Conservation (phyloP, 92 coral and sea anemone species). For the Epizoanthus stellaris region DNA sequence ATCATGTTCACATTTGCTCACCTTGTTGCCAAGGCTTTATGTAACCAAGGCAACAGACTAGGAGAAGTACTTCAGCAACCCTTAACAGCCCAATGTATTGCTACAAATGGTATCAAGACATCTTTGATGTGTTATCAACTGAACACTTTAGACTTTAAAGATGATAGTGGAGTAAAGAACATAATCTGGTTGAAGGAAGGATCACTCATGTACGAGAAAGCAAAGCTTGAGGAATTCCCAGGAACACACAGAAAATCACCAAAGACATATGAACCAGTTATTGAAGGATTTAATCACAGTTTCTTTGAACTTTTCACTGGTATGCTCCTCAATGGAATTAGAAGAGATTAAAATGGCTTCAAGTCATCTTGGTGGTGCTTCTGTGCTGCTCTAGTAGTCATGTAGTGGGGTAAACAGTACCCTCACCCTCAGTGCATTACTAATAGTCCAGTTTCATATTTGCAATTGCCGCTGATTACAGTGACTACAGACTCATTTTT, state of each 20-base stretch:
- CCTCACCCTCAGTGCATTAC: no score
- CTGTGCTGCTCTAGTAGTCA: no score
- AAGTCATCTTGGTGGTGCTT: no score
- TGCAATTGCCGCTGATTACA: no score
- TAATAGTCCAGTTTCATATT: no score
- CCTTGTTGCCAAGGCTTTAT: slow-evolving; percentile 83
- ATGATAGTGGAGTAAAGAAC: slow-evolving; percentile 84
- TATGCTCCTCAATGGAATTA: slow-evolving; percentile 62
- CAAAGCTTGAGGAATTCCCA: slow-evolving; percentile 59
- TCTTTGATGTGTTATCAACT: slow-evolving; percentile 84
- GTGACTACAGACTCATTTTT: no score
- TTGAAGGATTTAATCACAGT: slow-evolving; percentile 74
- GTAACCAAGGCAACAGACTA: slow-evolving; percentile 56
- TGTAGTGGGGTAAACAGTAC: no score
- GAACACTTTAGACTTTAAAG: slow-evolving; percentile 81
- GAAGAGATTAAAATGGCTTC: not conserved
- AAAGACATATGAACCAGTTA: slow-evolving; percentile 46
- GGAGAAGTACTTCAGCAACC: slow-evolving; percentile 83
- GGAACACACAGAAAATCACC: slow-evolving; percentile 50
- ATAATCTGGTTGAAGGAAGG: slow-evolving; percentile 89
- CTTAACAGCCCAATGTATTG: slow-evolving; percentile 78
- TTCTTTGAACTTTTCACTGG: slow-evolving; percentile 75
- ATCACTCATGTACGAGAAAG: slow-evolving; percentile 70
- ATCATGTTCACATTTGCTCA: slow-evolving; percentile 92
- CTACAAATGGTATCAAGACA: slow-evolving; percentile 75